Conservation (phyloP, 2,888 invertebrate genomes). For the Corbicula japonica region DNA sequence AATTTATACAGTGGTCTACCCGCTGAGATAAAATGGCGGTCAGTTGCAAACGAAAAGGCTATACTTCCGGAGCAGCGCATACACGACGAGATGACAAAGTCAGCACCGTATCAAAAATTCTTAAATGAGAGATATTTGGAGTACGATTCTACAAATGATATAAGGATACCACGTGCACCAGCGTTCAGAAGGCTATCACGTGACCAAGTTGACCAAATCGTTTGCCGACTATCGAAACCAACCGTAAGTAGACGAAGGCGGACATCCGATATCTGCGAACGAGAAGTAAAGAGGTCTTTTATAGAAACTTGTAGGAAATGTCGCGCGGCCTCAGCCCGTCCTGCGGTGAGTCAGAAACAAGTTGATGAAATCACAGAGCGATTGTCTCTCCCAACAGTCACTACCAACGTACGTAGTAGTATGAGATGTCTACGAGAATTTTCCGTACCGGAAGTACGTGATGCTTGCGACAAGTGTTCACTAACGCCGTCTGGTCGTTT, state of each 20-base stretch:
- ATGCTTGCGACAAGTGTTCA: conserved; percentile 48
- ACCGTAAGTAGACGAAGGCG: conserved; percentile 58
- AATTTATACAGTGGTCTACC: conserved; percentile 67
- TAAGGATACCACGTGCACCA: conserved; percentile 65
- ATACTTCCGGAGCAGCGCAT: conserved; percentile 44
- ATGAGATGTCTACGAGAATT: conserved; percentile 39
- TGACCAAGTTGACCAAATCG: conserved; percentile 59
- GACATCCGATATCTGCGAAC: conserved; percentile 46
- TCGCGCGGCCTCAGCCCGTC: conserved; percentile 5
- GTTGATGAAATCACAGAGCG: conserved; percentile 53
- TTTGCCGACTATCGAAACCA: conserved; percentile 61
- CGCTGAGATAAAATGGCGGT: conserved; percentile 47
- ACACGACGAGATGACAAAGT: conserved; percentile 33
- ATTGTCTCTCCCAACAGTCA: conserved; percentile 50
- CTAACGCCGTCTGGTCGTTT: conserved; percentile 49
- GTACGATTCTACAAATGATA: conserved; percentile 56
- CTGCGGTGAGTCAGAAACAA: conserved; percentile 5
- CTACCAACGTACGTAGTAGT: conserved; percentile 50
- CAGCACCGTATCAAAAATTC: conserved; percentile 37
- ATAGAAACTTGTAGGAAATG: conserved; percentile 41
- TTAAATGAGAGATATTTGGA: conserved; percentile 44
- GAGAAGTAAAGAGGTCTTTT: conserved; percentile 40
- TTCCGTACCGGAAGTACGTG: conserved; percentile 31
- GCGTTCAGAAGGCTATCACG: conserved; percentile 65
- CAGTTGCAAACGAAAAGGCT: conserved; percentile 4